Percentiles rank a stretch among this genome's conserved stretches.
Evolutionary conservation across 2,113 vertebrate species (phyloP).

Genomic region (Brevimyrus niger): DNA sequence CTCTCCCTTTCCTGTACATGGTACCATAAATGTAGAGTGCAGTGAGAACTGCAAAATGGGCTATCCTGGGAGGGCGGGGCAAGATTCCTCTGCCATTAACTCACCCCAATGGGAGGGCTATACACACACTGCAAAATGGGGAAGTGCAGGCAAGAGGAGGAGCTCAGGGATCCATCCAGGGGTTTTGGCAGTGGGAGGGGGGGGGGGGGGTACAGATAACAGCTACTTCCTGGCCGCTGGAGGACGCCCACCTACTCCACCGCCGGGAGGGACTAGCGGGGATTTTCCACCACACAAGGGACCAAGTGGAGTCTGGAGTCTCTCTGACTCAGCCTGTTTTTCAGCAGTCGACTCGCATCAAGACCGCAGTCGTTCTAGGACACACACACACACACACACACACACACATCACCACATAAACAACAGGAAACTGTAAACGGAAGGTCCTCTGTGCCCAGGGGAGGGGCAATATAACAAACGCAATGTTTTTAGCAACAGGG

Average conservation of each 20-base stretch:
- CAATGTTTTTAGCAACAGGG: background rate
- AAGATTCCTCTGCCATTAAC: background rate
- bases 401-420: background rate
- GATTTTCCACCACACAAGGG: slow-evolving; percentile 21
- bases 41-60: background rate
- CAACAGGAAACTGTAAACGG: slow-evolving; percentile 12
- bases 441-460: background rate
- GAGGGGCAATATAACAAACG: background rate
- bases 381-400: slow-evolving; percentile 15
- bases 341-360: background rate
- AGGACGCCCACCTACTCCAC: background rate
- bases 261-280: background rate
- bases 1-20: background rate
- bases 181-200: background rate
- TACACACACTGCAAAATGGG: background rate
- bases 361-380: background rate
- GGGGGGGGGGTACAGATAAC: background rate
- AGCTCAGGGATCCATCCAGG: background rate
- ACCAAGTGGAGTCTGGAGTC: background rate
- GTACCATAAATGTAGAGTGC: background rate
- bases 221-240: background rate
- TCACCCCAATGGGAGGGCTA: background rate
- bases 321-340: background rate
- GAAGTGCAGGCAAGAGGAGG: background rate
- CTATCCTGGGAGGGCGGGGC: background rate